phyloP scores from a whole-genome alignment of 2,113 vertebrate genomes.

The Chlorodrepanis virens region DNA sequence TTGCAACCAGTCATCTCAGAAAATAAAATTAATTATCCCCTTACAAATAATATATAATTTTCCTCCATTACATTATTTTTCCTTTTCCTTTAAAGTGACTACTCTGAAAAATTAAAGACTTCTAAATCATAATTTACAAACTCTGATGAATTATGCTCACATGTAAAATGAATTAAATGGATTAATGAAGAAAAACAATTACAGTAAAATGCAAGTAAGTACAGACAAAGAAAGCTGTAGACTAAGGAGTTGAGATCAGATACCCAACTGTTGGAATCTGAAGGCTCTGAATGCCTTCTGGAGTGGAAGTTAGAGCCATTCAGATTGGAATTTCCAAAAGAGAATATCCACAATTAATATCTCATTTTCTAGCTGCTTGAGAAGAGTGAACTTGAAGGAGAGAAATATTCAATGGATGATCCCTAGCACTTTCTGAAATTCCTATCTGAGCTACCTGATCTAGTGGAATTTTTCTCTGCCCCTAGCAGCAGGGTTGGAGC shows the following conservation, averaged over 20 bases:
- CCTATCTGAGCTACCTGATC: neutral
- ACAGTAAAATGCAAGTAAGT: neutral
- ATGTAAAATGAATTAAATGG: neutral
- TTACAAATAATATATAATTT: conserved; percentile 11
- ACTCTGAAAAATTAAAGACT: neutral
- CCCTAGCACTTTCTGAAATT: neutral
- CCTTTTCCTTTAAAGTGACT: neutral
- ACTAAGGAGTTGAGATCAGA: neutral
- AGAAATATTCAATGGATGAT: neutral
- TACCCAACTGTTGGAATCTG: neutral
- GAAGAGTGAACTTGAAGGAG: neutral
- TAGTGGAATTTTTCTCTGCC: neutral
- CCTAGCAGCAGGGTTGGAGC: fast-evolving
- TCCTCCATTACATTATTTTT: neutral
- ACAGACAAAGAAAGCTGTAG: neutral
- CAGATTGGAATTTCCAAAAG: neutral
- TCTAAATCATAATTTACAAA: conserved; percentile 3
- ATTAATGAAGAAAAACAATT: neutral
- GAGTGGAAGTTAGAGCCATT: neutral
- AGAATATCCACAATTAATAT: neutral
- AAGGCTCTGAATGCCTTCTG: neutral
- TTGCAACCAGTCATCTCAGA: neutral
- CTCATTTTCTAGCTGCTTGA: neutral
- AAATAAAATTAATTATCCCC: conserved; percentile 3
- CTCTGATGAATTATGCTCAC: neutral